These are phyloP conservation scores for Clarias magur DNA, from an alignment of 2,113 vertebrate genomes.

Conservation along the genomic window DNA sequence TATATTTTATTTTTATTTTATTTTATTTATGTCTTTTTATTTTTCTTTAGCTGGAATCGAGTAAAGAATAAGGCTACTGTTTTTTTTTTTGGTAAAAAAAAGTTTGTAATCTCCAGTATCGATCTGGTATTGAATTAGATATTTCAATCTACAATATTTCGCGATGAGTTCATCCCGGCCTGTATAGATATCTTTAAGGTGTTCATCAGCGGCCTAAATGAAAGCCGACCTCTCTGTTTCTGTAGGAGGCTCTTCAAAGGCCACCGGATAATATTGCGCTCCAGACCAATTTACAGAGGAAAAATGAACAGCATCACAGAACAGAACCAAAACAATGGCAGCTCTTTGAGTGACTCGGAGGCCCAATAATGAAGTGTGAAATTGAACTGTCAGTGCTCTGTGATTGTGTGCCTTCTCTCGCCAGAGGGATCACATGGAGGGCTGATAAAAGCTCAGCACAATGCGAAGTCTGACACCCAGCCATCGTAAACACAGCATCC, in stretches of 20 bases:
- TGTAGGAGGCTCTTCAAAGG: conserved; percentile 45
- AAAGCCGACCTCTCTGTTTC: conserved; percentile 41
- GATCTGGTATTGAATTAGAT: neutral
- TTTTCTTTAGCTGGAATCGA: neutral
- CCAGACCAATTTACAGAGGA: conserved; percentile 55
- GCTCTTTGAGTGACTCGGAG: conserved; percentile 55
- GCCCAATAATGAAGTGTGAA: conserved; percentile 61
- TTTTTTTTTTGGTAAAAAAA: neutral
- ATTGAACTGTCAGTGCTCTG: conserved; percentile 61
- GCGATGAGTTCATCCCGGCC: neutral
- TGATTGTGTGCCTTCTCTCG: conserved; percentile 57
- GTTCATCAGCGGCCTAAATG: conserved; percentile 23
- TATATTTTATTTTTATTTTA: no score
- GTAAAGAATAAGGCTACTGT: neutral
- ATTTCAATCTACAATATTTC: neutral
- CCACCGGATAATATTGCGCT: conserved; percentile 49
- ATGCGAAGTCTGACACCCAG: conserved; percentile 50
- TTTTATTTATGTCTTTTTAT: no score
- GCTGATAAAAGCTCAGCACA: conserved; percentile 53
- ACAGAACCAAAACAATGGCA: conserved; percentile 57
- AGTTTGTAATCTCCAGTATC: neutral
- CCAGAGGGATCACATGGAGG: conserved; percentile 50
- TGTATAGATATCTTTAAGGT: neutral
- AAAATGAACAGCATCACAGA: conserved; percentile 57
- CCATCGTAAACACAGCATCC: conserved; percentile 48